A percentile compares a stretch with the other conserved stretches of the same genome.
phyloP scores from a whole-genome alignment of 2,113 vertebrate genomes.

The Scomber scombrus region DNA sequence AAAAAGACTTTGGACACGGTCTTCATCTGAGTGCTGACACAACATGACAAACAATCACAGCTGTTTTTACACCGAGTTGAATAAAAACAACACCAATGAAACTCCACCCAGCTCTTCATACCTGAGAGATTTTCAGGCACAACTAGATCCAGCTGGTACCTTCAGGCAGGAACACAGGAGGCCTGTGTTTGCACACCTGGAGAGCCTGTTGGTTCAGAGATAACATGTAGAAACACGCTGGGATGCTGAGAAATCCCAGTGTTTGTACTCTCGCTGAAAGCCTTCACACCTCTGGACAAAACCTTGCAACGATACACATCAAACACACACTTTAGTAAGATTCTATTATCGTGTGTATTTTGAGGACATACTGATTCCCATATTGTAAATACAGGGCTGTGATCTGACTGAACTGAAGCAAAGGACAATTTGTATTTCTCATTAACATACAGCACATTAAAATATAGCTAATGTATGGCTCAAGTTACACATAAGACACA shows the following conservation, averaged over 20 bases:
- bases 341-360: background rate
- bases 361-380: background rate
- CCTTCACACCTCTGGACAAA: slow-evolving; percentile 22
- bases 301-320: background rate
- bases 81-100: slow-evolving; percentile 14
- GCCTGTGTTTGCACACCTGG: slow-evolving; percentile 66
- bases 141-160: slow-evolving; percentile 34
- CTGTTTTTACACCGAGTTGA: background rate
- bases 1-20: too few relatives aligned
- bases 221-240: slow-evolving; percentile 52
- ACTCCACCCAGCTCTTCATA: background rate
- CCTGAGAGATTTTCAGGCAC: slow-evolving; percentile 15
- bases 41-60: background rate
- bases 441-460: too few relatives aligned
- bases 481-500: background rate
- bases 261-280: slow-evolving; percentile 26
- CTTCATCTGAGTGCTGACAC: background rate
- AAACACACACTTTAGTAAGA: background rate
- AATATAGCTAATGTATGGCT: too few relatives aligned
- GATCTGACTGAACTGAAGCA: too few relatives aligned
- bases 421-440: too few relatives aligned
- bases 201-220: slow-evolving; percentile 35
- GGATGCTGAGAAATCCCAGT: background rate
- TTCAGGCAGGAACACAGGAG: slow-evolving; percentile 41
- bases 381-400: background rate